These are phyloP conservation scores for Anoura caudifer DNA, from an alignment of 2,113 vertebrate species.

Conservation along the genomic window DNA sequence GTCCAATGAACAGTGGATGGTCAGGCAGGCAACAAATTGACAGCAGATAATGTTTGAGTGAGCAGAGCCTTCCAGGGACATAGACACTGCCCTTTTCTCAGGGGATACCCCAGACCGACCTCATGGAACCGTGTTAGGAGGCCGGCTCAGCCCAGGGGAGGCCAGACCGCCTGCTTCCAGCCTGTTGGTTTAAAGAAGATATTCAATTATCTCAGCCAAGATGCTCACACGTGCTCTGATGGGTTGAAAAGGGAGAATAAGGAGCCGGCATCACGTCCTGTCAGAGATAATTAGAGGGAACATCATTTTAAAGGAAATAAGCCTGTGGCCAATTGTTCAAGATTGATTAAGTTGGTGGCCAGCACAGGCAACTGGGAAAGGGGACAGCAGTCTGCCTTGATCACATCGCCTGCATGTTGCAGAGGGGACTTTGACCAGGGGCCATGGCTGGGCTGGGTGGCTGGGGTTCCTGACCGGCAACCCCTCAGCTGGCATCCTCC, in stretches of 20 bases:
- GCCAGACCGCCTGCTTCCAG: conserved; percentile 57
- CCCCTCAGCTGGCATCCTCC: too few relatives aligned
- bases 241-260: conserved; percentile 74
- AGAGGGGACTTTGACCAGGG: background rate
- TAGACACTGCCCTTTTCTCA: background rate
- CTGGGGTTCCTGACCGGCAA: too few relatives aligned
- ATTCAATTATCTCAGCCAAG: conserved; percentile 71
- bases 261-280: conserved; percentile 70
- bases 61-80: accelerated
- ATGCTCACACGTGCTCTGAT: conserved; percentile 69
- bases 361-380: background rate
- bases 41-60: background rate
- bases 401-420: background rate
- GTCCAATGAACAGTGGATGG: background rate
- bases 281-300: conserved; percentile 77
- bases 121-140: accelerated
- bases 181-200: conserved; percentile 74
- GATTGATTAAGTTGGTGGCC: conserved; percentile 69
- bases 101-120: accelerated
- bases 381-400: background rate
- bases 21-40: accelerated
- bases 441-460: background rate
- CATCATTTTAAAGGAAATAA: conserved; percentile 76
- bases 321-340: conserved; percentile 73
- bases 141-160: background rate